These are phyloP conservation scores for Rhyacichthys aspro DNA, from an alignment of 2,797 vertebrate species.

Conservation along the genomic window DNA sequence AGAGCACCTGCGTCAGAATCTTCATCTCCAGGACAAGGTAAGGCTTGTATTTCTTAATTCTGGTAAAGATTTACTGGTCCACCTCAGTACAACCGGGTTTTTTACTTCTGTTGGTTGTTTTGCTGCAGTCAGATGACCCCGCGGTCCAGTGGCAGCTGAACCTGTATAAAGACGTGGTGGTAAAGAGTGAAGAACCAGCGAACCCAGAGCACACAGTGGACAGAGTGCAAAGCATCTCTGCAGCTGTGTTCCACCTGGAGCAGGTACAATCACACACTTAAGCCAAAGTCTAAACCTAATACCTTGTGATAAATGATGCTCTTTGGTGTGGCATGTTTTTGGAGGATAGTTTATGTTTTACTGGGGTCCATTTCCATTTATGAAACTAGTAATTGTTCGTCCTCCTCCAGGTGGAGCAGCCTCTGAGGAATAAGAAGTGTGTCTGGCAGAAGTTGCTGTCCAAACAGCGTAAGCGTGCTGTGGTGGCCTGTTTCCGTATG, in stretches of 20 bases:
- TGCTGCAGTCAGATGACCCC: constrained; percentile 90
- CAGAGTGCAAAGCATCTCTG: constrained; percentile 94
- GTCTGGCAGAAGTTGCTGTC: constrained; percentile 94
- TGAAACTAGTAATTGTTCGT: background rate
- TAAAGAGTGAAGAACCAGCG: constrained; percentile 84
- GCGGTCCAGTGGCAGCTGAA: constrained; percentile 98
- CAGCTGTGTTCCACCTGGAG: constrained; percentile 93
- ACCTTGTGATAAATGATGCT: too few species aligned
- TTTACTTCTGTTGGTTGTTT: constrained; percentile 1
- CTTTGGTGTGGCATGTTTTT: too few species aligned
- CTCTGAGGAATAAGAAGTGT: constrained; percentile 94
- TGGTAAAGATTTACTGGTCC: background rate
- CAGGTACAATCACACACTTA: constrained; percentile 81
- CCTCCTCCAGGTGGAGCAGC: constrained; percentile 89
- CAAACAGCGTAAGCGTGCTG: constrained; percentile 96
- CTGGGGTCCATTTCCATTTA: too few species aligned
- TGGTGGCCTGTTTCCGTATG: constrained; percentile 99
- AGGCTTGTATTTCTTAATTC: constrained; percentile 5
- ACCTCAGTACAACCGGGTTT: background rate
- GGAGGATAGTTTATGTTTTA: too few species aligned
- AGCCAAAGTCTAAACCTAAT: too few species aligned
- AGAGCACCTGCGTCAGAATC: constrained; percentile 90
- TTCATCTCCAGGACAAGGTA: constrained; percentile 96
- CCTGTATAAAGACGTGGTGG: constrained; percentile 91
- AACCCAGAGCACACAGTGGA: constrained; percentile 88